Evolutionary conservation across 2,113 vertebrate genomes (phyloP), one percentile per base, ranked within the genome.

Genomic region (Aptenodytes forsteri): DNA sequence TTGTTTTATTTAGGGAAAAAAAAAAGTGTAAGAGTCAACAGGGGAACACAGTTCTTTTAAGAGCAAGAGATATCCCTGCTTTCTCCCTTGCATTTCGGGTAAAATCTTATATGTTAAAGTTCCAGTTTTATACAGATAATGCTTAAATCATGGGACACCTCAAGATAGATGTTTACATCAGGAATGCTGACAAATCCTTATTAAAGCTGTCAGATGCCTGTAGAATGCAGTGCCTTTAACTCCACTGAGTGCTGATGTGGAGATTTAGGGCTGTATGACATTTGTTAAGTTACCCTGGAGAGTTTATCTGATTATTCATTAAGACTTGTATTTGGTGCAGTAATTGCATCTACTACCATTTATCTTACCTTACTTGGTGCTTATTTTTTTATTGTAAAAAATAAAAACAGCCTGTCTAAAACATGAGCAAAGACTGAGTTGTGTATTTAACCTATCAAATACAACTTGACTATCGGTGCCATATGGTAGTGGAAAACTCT

Each of bases 271-370:
- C 17, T 77, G 10, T 64, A 59, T 95, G 52, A 90, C 96, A 94
- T 87, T 69, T 84, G 36, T 84, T 62, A 94, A 96, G 46, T 88
- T 95, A 44, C 42, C 32, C 75, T 87, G 56, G 40, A 97, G 89
- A 94, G 29, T 96, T 97, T 96, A 87, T 94, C 59, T 72, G 62
- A 91, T 95, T 97, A 96, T 96, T 95, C 67, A 94, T 20, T 90
- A 62, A 85, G 55, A 88, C 47, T 91, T 78, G 22, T 82, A 19
- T 92, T 70, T 91, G 90, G 46, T 96, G 42, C 46, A 95, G n/a
- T 95, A 92, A 86, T 96, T 98, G 30, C 75, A 94, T 96, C 46
- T 91, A 22, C 46, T 91, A 50, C 42, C 34, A 90, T 95, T 97
- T 92, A 61, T 97, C 54, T 97, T 95, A 55, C 38, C 29, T 92